Conservation (phyloP, 1,140 invertebrate species). For the Neuroterus valhalla region DNA sequence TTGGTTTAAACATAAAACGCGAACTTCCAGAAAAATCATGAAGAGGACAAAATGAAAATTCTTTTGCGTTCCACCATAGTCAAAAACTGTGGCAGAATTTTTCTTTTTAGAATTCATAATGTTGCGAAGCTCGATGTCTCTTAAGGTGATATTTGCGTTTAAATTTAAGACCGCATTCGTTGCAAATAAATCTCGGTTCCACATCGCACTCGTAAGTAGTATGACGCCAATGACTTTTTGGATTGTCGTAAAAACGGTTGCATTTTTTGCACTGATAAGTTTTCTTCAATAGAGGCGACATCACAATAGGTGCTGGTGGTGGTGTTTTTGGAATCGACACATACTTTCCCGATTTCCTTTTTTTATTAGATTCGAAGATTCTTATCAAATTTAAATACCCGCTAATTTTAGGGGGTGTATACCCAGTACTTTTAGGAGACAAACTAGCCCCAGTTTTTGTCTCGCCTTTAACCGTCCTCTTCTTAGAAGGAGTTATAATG, state of each 20-base stretch:
- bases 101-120: background rate
- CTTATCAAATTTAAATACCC: no score
- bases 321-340: background rate
- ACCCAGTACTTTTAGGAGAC: no score
- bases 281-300: background rate
- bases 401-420: no score
- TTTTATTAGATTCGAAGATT: background rate
- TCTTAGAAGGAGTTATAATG: background rate
- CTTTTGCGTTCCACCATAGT: no score
- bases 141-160: constrained; percentile 74
- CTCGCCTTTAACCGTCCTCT: background rate
- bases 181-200: constrained; percentile 74
- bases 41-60: no score
- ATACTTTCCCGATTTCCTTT: background rate
- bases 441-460: no score
- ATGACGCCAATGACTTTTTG: constrained; percentile 72
- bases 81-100: no score
- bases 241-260: background rate
- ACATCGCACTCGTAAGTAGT: constrained; percentile 79
- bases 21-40: no score
- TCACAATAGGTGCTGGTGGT: background rate
- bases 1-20: no score
- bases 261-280: background rate
- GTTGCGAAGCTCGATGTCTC: constrained; percentile 53
- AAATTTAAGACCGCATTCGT: constrained; percentile 74